phyloP scores from a whole-genome alignment of 2,888 invertebrate species.

The Tribolium freemani region DNA sequence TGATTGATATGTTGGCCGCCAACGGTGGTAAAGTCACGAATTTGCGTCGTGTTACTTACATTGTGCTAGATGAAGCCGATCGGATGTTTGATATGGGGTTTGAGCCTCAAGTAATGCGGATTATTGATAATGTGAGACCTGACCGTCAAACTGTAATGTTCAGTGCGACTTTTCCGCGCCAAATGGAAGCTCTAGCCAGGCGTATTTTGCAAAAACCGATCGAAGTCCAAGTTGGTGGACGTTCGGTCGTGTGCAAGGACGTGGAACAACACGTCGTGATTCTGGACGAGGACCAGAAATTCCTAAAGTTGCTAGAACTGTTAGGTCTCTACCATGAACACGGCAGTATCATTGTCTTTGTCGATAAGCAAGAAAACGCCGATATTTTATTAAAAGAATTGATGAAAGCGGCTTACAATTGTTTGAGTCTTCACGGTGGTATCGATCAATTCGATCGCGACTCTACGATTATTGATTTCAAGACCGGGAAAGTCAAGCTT shows the following conservation, averaged over 20 bases:
- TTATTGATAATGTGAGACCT: constrained; percentile 96
- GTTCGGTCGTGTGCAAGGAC: constrained; percentile 97
- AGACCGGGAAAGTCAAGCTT: constrained; percentile 87
- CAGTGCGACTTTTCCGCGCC: constrained; percentile 98
- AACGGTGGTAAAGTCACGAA: constrained; percentile 99
- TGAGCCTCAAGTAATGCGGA: constrained; percentile 98
- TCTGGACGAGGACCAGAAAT: constrained; percentile 96
- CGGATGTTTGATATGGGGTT: constrained; percentile 99
- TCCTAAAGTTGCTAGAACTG: constrained; percentile 96
- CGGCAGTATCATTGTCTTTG: constrained; percentile 96
- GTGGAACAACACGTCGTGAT: constrained; percentile 96
- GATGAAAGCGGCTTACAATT: constrained; percentile 96
- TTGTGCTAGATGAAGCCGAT: constrained; percentile 99
- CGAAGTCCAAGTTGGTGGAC: constrained; percentile 93
- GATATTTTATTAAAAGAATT: constrained; percentile 93
- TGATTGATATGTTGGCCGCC: constrained; percentile 99
- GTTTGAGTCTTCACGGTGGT: constrained; percentile 98
- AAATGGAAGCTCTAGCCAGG: constrained; percentile 98
- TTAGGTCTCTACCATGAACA: constrained; percentile 93
- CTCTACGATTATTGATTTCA: constrained; percentile 97
- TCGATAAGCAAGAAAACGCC: constrained; percentile 98
- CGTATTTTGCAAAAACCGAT: constrained; percentile 94
- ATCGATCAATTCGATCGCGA: constrained; percentile 99
- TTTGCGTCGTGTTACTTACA: constrained; percentile 94
- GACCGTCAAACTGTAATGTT: constrained; percentile 99